Evolutionary conservation across 1,140 invertebrate genomes (phyloP), one percentile per base, ranked within the genome.

Genomic region (Bathynomus jamesi): DNA sequence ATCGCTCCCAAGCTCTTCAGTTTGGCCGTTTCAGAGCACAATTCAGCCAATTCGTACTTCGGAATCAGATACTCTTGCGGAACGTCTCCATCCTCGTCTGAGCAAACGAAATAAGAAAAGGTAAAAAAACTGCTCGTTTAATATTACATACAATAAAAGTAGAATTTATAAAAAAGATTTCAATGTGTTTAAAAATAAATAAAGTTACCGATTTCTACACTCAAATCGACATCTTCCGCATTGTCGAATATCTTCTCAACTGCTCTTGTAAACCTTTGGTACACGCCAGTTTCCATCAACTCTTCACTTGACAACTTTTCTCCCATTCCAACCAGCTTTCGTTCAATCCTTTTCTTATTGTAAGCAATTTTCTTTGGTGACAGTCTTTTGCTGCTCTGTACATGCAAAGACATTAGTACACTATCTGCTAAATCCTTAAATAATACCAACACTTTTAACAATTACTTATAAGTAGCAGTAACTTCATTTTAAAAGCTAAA

Each of bases 21-120:
- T 82, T 99, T 98, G 21, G 96, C 95, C 27, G 95, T 92, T 85
- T 99, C 96, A 69, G 89, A 89, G 80, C 92, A 93, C 63, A 99
- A 83, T 78, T 95, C 93, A 79, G 91, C 88, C 13, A 97, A 83
- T 66, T 93, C 88, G 81, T 89, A 89, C 73, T 91, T 89, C 10
- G 91, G 88, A 74, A 98, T 87, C 0, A 93, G 82, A 64, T 90
- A 84, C 83, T 93, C 91, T 28, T 87, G 83, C 28, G 91, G 88
- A 72, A 91, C 88, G 75, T 90, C 87, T 70, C 85, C 85, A 67
- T 89, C 86, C 63, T 89, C 88, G 79, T 89, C 88, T 80, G 80
- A n/a, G n/a, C n/a, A 25, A 77, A 78, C 65, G 24, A 70, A 40
- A 32, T n/a, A 24, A n/a, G 27, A 17, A 27, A 66, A 25, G 66